A percentile compares a stretch with the other conserved stretches of the same genome.
phyloP scores from a whole-genome alignment of 1,140 invertebrate genomes.

The Bactericera cockerelli region DNA sequence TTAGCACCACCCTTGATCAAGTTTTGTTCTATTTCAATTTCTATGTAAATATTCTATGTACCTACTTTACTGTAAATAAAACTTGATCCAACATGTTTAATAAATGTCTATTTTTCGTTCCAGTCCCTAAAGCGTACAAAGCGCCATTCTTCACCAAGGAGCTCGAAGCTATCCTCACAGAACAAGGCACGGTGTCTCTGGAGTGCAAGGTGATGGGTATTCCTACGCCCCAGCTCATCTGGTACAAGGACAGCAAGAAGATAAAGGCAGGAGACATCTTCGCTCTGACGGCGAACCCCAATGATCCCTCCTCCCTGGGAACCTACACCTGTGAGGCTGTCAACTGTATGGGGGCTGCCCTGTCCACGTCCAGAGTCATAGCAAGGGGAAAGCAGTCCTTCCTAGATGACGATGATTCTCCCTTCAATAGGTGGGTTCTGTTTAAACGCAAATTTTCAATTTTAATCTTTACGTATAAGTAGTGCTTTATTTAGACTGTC shows the following conservation, averaged over 20 bases:
- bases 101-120: no score
- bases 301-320: constrained; percentile 65
- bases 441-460: neutral
- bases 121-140: constrained; percentile 76
- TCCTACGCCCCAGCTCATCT: constrained; percentile 58
- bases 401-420: constrained; percentile 40
- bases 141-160: constrained; percentile 70
- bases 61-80: no score
- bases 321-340: constrained; percentile 70
- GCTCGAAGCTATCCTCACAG: constrained; percentile 59
- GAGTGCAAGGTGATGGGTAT: constrained; percentile 80
- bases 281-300: constrained; percentile 59
- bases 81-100: no score
- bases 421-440: constrained; percentile 32
- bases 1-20: no score
- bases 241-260: constrained; percentile 72
- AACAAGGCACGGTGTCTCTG: constrained; percentile 71
- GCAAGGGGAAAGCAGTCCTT: neutral
- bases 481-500: no score
- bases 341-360: constrained; percentile 70
- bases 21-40: no score
- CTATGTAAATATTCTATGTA: no score
- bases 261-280: constrained; percentile 79
- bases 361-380: constrained; percentile 51
- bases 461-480: constrained; percentile 35